These are phyloP conservation scores for Jordanella pulchra DNA, from an alignment of 2,797 vertebrate species.

Conservation along the genomic window DNA sequence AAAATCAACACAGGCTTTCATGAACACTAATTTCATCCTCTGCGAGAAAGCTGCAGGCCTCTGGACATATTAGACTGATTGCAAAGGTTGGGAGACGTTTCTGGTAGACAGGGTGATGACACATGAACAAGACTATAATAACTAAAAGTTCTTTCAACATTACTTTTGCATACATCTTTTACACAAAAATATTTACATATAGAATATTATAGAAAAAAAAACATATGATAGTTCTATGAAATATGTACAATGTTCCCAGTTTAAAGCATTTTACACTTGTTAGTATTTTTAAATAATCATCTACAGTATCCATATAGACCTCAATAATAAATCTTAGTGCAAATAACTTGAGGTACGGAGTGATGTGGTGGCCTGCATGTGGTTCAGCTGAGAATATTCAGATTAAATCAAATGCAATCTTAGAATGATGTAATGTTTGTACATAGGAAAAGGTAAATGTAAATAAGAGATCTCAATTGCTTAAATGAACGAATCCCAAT, in stretches of 20 bases:
- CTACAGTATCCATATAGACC: conserved; percentile 16
- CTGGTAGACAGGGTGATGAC: conserved; percentile 1
- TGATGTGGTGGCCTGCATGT: not conserved
- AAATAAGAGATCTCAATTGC: too few relatives aligned
- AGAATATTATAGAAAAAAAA: not conserved
- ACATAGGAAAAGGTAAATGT: not conserved
- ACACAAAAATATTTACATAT: not conserved
- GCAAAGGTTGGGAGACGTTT: conserved; percentile 15
- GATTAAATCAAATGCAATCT: not conserved
- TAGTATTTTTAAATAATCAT: not conserved
- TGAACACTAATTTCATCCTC: conserved; percentile 42
- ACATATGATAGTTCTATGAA: not conserved
- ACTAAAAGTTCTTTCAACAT: not conserved
- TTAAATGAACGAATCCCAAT: too few relatives aligned
- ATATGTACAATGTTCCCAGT: not conserved
- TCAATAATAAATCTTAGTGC: not conserved
- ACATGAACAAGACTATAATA: not conserved
- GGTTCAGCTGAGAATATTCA: not conserved
- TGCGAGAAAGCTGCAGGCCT: conserved; percentile 22
- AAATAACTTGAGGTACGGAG: conserved; percentile 7
- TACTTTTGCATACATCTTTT: not conserved
- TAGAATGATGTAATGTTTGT: not conserved
- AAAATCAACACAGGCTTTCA: conserved; percentile 46
- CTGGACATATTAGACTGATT: conserved; percentile 2
- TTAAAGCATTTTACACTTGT: not conserved